Conservation (phyloP, 2,888 invertebrate species). For the Coelopa pilipes region DNA sequence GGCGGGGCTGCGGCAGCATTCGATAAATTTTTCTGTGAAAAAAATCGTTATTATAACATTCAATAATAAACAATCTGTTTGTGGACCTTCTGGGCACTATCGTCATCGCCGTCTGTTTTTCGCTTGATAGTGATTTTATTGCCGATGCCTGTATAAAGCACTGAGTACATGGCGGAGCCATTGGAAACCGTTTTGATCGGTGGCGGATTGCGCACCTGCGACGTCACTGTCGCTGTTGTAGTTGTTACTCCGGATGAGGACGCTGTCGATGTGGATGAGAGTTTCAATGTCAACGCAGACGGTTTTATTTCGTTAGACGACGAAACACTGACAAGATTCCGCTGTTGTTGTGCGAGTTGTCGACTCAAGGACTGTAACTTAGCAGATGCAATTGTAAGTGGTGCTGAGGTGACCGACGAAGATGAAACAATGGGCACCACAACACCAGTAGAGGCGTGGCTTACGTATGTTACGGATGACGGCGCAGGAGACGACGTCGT, state of each 20-base stretch:
- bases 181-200: constrained; percentile 68
- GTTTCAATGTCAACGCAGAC: constrained; percentile 41
- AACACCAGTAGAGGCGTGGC: constrained; percentile 41
- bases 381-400: constrained; percentile 49
- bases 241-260: constrained; percentile 36
- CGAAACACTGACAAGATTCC: constrained; percentile 9
- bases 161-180: constrained; percentile 77
- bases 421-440: constrained; percentile 46
- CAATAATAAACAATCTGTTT: background rate
- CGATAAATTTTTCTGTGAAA: constrained; percentile 41
- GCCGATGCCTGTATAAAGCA: constrained; percentile 82
- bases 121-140: constrained; percentile 87
- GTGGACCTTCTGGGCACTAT: constrained; percentile 59
- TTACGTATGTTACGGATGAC: constrained; percentile 44
- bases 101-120: constrained; percentile 74
- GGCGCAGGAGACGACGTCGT: constrained; percentile 19
- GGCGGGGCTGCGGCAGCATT: constrained; percentile 39
- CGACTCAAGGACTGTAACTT: constrained; percentile 47
- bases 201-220: constrained; percentile 54
- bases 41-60: background rate
- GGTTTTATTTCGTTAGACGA: constrained; percentile 30
- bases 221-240: constrained; percentile 42
- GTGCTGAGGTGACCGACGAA: constrained; percentile 43
- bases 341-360: constrained; percentile 43
- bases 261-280: constrained; percentile 37